A percentile compares a stretch with the other conserved stretches of the same genome.
Evolutionary conservation across 2,888 invertebrate species (phyloP).

Genomic region (Bibio marci): DNA sequence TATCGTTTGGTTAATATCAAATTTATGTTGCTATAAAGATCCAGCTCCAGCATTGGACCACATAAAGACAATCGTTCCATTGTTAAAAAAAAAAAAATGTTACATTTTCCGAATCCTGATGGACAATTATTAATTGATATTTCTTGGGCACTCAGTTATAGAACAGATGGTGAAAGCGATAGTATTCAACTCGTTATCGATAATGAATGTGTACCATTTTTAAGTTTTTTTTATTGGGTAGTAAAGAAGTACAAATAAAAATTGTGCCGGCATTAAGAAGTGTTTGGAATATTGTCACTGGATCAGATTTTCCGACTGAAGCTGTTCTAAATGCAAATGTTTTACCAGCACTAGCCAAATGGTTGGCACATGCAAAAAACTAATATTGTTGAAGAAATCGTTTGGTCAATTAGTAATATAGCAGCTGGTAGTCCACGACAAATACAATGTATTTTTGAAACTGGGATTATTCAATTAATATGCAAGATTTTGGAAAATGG

Average conservation of each 20-base stretch:
- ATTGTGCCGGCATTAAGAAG: conserved; percentile 75
- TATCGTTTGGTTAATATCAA: conserved; percentile 85
- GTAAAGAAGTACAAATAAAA: conserved; percentile 45
- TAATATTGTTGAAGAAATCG: conserved; percentile 29
- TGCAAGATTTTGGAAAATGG: conserved; percentile 28
- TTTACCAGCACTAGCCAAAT: conserved; percentile 40
- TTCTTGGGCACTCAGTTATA: conserved; percentile 88
- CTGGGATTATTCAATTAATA: conserved; percentile 42
- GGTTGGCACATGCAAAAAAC: conserved; percentile 42
- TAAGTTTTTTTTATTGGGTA: conserved; percentile 58
- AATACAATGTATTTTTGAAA: conserved; percentile 63
- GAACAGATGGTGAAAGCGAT: conserved; percentile 83
- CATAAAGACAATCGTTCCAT: conserved; percentile 57
- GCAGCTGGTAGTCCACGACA: conserved; percentile 74
- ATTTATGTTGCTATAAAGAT: conserved; percentile 87
- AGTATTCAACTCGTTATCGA: conserved; percentile 72
- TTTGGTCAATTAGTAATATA: conserved; percentile 86
- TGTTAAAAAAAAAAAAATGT: conserved; percentile 55
- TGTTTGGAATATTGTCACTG: conserved; percentile 91
- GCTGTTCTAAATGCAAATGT: conserved; percentile 62
- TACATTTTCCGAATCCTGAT: conserved; percentile 45
- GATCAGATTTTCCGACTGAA: conserved; percentile 74
- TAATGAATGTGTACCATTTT: conserved; percentile 46
- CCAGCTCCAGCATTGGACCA: conserved; percentile 69
- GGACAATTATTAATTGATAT: conserved; percentile 71